phyloP scores from a whole-genome alignment of 2,888 invertebrate genomes.

The Heliconius charithonia region DNA sequence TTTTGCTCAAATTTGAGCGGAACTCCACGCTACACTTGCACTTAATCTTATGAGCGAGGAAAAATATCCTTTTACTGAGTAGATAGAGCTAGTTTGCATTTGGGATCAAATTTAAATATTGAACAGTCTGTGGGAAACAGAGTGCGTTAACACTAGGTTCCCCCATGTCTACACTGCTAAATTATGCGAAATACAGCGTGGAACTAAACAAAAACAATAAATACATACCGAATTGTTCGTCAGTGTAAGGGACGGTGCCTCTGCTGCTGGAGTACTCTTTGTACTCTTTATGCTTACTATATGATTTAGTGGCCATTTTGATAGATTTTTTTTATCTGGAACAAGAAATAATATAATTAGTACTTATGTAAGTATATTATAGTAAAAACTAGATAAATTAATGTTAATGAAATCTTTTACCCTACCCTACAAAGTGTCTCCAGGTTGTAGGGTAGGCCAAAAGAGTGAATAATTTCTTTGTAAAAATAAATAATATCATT shows the following conservation, averaged over 20 bases:
- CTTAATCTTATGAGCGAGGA: no score
- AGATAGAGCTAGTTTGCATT: no score
- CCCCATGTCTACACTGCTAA: no score
- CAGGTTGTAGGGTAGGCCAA: background rate
- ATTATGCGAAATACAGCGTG: no score
- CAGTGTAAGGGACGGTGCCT: conserved; percentile 69
- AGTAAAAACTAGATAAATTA: background rate
- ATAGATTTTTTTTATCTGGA: conserved; percentile 56
- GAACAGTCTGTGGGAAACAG: no score
- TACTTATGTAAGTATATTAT: background rate
- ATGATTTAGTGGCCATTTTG: conserved; percentile 77
- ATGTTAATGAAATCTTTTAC: no score
- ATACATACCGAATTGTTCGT: conserved; percentile 75
- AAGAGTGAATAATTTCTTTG: background rate
- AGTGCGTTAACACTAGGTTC: no score
- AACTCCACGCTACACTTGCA: no score
- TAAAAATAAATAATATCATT: background rate
- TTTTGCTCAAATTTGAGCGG: no score
- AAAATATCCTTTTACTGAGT: no score
- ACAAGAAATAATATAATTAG: conserved; percentile 33
- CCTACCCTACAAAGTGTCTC: no score
- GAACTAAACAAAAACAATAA: background rate
- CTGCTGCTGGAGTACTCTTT: conserved; percentile 74
- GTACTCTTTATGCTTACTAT: conserved; percentile 80
- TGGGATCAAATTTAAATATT: no score